Percentiles rank a stretch among this genome's conserved stretches.
These are phyloP conservation scores for Furcula furcula DNA, from an alignment of 2,888 invertebrate species.

Conservation along the genomic window DNA sequence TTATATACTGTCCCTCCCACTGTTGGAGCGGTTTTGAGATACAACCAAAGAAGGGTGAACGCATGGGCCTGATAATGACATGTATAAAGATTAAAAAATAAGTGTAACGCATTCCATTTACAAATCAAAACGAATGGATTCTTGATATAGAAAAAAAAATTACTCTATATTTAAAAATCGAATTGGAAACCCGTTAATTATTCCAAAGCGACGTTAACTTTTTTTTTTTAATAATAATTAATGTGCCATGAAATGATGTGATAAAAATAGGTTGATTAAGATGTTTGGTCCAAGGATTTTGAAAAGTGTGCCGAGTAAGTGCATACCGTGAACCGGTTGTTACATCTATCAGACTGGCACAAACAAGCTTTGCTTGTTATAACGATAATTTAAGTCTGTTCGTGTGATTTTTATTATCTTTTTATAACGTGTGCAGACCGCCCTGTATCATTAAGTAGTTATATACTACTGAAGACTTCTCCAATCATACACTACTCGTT, in stretches of 20 bases:
- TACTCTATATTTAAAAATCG: too few species aligned
- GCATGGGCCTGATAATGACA: constrained; percentile 55
- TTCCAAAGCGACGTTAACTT: not conserved
- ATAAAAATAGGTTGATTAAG: constrained; percentile 4
- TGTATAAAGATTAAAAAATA: too few species aligned
- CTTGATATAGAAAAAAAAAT: constrained; percentile 6
- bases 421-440: too few species aligned
- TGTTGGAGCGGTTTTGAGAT: constrained; percentile 35
- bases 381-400: too few species aligned
- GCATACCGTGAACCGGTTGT: constrained; percentile 4
- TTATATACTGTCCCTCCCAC: constrained; percentile 78
- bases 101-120: constrained; percentile 43
- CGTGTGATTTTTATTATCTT: too few species aligned
- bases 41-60: constrained; percentile 43
- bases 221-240: not conserved
- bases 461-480: too few species aligned
- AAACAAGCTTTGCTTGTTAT: not conserved
- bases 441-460: too few species aligned
- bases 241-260: not conserved
- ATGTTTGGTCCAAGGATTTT: constrained; percentile 12
- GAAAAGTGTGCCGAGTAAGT: constrained; percentile 11
- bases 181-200: too few species aligned
- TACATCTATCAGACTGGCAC: not conserved
- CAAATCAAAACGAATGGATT: constrained; percentile 25
- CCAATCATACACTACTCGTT: too few species aligned